These are phyloP conservation scores for Drosophila leontia DNA, from an alignment of 1,140 invertebrate species.

Conservation along the genomic window DNA sequence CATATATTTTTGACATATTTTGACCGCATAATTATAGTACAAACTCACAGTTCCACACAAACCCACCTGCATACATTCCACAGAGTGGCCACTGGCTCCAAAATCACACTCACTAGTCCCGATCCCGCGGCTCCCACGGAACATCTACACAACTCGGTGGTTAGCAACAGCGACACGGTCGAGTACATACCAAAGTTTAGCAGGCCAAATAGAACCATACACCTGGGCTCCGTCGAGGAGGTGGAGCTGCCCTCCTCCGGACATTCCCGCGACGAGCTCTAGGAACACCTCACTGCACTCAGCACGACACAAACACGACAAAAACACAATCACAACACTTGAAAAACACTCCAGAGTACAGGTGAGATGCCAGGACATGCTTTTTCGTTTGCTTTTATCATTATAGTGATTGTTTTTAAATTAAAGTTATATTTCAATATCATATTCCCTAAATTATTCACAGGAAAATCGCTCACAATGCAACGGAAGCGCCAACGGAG, in stretches of 20 bases:
- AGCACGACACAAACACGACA: conserved; percentile 39
- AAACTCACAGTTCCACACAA: conserved; percentile 21
- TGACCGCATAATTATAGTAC: not conserved
- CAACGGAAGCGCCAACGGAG: conserved; percentile 32
- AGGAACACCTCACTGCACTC: conserved; percentile 35
- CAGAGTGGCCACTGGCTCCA: conserved; percentile 78
- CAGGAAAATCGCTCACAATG: conserved; percentile 64
- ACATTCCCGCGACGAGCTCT: conserved; percentile 73
- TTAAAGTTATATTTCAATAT: not conserved
- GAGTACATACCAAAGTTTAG: conserved; percentile 81
- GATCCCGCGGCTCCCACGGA: conserved; percentile 81
- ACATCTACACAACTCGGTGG: conserved; percentile 69
- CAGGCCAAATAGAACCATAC: conserved; percentile 70
- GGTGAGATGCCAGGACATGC: conserved; percentile 62
- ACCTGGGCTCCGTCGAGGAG: conserved; percentile 77
- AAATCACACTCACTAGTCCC: conserved; percentile 85
- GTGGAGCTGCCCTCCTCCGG: conserved; percentile 60
- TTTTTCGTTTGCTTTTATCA: conserved; percentile 25
- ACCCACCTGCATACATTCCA: conserved; percentile 56
- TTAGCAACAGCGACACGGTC: conserved; percentile 82
- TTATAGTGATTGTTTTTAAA: not conserved
- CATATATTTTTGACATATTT: not conserved
- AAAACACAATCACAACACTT: conserved; percentile 54
- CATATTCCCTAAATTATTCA: conserved; percentile 20
- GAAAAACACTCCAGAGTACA: conserved; percentile 55